These are phyloP conservation scores for Poecile montanus DNA, from an alignment of 2,797 vertebrate genomes.

Conservation along the genomic window DNA sequence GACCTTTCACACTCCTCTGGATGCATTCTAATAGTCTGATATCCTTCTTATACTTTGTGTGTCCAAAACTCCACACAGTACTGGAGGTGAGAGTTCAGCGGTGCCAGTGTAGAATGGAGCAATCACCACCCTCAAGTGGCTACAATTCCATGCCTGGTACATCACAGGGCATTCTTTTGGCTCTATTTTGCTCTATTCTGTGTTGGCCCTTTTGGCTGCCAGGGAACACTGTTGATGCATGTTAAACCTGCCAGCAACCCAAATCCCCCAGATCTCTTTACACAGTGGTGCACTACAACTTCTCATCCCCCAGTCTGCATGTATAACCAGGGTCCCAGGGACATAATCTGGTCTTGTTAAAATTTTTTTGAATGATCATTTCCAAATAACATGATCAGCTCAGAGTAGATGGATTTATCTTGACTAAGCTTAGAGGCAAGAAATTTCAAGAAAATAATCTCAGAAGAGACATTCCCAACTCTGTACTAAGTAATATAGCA, in stretches of 20 bases:
- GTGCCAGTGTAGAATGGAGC: too few relatives aligned
- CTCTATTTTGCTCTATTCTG: too few relatives aligned
- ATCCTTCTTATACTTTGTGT: neutral
- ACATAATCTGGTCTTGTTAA: neutral
- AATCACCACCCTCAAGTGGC: fast-evolving
- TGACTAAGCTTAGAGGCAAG: neutral
- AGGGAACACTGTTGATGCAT: neutral
- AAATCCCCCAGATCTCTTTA: neutral
- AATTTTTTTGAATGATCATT: neutral
- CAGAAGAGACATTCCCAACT: neutral
- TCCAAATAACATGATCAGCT: neutral
- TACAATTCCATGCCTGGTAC: fast-evolving
- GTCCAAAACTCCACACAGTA: neutral
- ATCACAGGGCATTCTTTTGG: too few relatives aligned
- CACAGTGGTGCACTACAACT: fast-evolving
- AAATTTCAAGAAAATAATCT: neutral
- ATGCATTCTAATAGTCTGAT: neutral
- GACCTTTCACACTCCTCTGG: neutral
- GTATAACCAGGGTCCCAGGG: neutral
- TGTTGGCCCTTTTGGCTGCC: neutral
- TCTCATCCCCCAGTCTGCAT: neutral
- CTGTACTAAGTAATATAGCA: neutral
- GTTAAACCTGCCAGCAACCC: neutral
- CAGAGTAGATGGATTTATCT: neutral
- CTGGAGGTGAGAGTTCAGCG: fast-evolving